Percentiles rank a stretch among this genome's conserved stretches.
phyloP scores from a whole-genome alignment of 1,140 invertebrate species.

The Micrasema minimum region DNA sequence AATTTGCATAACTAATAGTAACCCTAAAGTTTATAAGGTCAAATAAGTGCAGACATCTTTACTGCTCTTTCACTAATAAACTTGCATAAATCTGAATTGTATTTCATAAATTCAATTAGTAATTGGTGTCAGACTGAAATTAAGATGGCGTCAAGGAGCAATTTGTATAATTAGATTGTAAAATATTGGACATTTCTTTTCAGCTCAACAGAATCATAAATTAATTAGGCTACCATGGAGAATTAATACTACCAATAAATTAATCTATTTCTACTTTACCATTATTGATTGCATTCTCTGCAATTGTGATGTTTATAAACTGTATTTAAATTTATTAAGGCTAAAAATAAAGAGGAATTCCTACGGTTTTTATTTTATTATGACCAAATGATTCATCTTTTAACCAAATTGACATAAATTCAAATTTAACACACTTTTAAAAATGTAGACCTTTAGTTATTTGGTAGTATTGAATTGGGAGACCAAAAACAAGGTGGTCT shows the following conservation, averaged over 20 bases:
- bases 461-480: too few species aligned
- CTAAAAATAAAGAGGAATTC: not conserved
- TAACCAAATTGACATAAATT: not conserved
- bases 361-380: not conserved
- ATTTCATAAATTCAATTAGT: too few species aligned
- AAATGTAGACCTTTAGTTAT: too few species aligned
- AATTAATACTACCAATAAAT: conserved; percentile 11
- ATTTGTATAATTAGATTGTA: too few species aligned
- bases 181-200: not conserved
- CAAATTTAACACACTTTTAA: too few species aligned
- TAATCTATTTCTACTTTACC: conserved; percentile 15
- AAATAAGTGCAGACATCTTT: too few species aligned
- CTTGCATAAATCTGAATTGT: too few species aligned
- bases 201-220: conserved; percentile 16
- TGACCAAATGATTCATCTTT: not conserved
- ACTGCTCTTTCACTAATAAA: not conserved
- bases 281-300: conserved; percentile 3
- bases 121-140: too few species aligned
- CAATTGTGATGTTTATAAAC: not conserved
- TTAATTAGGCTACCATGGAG: not conserved
- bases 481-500: too few species aligned
- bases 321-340: conserved; percentile 13
- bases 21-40: too few species aligned
- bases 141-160: too few species aligned
- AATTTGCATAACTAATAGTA: too few species aligned